Evolutionary conservation across 1,140 invertebrate species (phyloP).

Genomic region (Helicoverpa zea): DNA sequence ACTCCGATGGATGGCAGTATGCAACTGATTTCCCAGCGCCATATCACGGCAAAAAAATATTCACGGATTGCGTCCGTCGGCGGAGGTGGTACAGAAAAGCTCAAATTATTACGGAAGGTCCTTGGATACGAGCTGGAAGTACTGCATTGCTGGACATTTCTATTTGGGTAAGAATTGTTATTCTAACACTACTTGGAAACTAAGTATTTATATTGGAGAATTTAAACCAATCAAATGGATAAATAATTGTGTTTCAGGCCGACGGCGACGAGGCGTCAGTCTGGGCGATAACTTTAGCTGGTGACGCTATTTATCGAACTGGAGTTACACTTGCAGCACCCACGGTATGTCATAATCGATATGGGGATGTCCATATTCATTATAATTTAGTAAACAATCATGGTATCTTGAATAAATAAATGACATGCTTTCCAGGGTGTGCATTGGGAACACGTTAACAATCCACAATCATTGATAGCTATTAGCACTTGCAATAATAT

Average conservation of each 20-base stretch:
- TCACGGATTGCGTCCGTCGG: constrained; percentile 95
- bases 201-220: no score
- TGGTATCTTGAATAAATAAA: no score
- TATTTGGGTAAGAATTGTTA: constrained; percentile 88
- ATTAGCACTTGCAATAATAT: constrained; percentile 90
- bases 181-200: neutral
- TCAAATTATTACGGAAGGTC: constrained; percentile 93
- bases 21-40: constrained; percentile 95
- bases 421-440: constrained; percentile 86
- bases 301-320: constrained; percentile 93
- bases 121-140: constrained; percentile 95
- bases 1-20: constrained; percentile 97
- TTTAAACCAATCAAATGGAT: neutral
- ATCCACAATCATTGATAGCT: constrained; percentile 91
- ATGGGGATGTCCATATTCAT: no score
- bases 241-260: constrained; percentile 55
- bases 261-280: constrained; percentile 86
- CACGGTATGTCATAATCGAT: constrained; percentile 84
- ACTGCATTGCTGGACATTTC: constrained; percentile 94
- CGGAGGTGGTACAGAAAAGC: constrained; percentile 95
- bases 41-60: constrained; percentile 94
- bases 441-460: constrained; percentile 93
- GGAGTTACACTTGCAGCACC: constrained; percentile 91
- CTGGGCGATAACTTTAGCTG: constrained; percentile 94
- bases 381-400: no score